Evolutionary conservation across 2,113 vertebrate genomes (phyloP), one percentile per base, ranked within the genome.

Genomic region (Thamnaconus septentrionalis): DNA sequence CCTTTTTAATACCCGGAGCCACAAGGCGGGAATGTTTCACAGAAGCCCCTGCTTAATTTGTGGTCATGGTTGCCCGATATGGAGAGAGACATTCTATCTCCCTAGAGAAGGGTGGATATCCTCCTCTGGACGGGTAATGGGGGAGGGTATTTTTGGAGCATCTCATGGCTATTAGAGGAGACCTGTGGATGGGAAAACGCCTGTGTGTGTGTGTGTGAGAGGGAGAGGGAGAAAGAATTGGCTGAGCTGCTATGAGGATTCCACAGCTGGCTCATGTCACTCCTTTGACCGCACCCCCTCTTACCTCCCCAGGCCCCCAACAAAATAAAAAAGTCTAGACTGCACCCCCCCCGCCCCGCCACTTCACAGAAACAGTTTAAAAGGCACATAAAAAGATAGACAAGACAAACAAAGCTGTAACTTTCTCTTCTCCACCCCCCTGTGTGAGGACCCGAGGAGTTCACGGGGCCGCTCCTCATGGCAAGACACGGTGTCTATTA

Each of bases 191-290:
- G 79, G 71, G 75, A 80, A 68, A 75, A 61, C 51, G 49, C 41
- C 41, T 64, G 59, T 39, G 64, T 65, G 69, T 73, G 78, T 31
- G 18, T 31, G 18, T 31, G 66, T 71, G 70, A 73, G 71, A 75
- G 71, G 65, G 71, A 71, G 73, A 57, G 74, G 76, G 49, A 66
- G 58, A 31, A 31, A 31, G 74, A 69, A 77, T 68, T 48, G 74
- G 71, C 67, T 75, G 78, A 78, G 79, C 71, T 78, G 9, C 64
- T 79, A 79, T 85, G 76, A 70, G 65, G 80, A 90, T 89, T 88
- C 85, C 86, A 86, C 90, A 91, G 88, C 90, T 91, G 90, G 88
- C 81, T 89, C 83, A 73, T 89, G 85, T 90, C 85, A 90, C 84
- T 88, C 83, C 66, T 76, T 89, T 89, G 80, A 90, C 83, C 82